Base-by-base conservation (phyloP, 2,797 vertebrate genomes). In the Eurystomus glaucurus region DNA sequence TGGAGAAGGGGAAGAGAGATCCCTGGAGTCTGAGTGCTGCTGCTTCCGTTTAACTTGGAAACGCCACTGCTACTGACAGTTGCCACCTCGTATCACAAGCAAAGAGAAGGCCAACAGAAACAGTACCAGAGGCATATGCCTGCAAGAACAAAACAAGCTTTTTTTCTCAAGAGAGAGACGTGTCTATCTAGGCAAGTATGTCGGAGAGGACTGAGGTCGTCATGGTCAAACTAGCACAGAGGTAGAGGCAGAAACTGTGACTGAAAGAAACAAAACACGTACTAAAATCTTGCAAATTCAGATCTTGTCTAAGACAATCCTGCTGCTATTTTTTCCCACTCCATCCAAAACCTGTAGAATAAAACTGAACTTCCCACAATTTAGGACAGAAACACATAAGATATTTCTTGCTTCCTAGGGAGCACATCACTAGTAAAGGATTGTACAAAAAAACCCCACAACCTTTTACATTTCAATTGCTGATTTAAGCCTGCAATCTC, bases 61-160 rank as follows among this genome's bases (percentile, higher is more conserved):
- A 75, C 2, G 17, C 64, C 75, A 70, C 10, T 79, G 51, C 91
- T 91, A 76, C 72, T 75, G 72, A 75, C 79, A 92, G 90, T 88
- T 90, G 85, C 83, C 95, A 93, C 61, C 76, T 90, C 58, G 0
- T 41, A 91, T 79, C 72, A 55, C 66, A 65, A 52, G 92, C 51
- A 65, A 86, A 39, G 61, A 54, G 35, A 26, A 61, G 54, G 69
- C 82, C 85, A 95, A 81, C 61, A 94, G 69, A 65, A 96, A 88
- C 33, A 72, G n/a, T 10, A 92, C 31, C 74, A 92, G 39, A 66
- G 62, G 76, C 54, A 90, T n/a, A 22, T 29, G 65, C 68, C 82
- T 62, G 8, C 75, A 50, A 88, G 69, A 54, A 76, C 28, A 90
- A 85, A 93, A 58, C 8, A 21, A 61, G 33, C 8, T 75, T 19